phyloP scores from a whole-genome alignment of 2,113 vertebrate species.

The Taurulus bubalis region DNA sequence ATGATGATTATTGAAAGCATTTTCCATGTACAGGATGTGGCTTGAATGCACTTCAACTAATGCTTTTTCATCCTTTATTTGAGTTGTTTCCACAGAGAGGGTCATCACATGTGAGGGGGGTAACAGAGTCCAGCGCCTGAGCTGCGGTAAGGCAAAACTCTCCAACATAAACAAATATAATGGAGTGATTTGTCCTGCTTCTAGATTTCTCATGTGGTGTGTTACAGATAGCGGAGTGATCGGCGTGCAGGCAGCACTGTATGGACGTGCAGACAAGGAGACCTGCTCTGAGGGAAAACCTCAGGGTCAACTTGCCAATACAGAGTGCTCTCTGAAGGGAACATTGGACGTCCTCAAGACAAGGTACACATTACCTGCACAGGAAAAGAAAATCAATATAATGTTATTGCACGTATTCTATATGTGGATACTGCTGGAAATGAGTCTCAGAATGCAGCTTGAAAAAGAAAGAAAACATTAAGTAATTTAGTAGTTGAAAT shows the following conservation, averaged over 20 bases:
- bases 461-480: too few species aligned
- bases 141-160: slow-evolving; percentile 43
- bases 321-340: background rate
- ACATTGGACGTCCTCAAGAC: background rate
- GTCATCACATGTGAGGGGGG: slow-evolving; percentile 8
- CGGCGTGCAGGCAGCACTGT: slow-evolving; percentile 37
- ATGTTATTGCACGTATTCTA: background rate
- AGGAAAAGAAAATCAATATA: background rate
- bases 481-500: too few species aligned
- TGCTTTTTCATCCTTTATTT: background rate
- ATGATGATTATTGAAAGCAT: background rate
- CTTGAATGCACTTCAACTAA: background rate
- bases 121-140: slow-evolving; percentile 12
- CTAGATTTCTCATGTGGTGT: background rate
- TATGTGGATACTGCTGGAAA: background rate
- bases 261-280: slow-evolving; percentile 27
- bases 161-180: background rate
- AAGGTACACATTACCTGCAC: slow-evolving; percentile 26
- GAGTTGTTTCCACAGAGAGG: slow-evolving; percentile 16
- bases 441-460: background rate
- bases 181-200: background rate
- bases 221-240: slow-evolving; percentile 44
- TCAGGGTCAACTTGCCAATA: background rate
- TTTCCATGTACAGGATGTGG: background rate
- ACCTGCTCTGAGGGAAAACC: slow-evolving; percentile 49